Evolutionary conservation across 2,113 vertebrate genomes (phyloP).

Genomic region (human): DNA sequence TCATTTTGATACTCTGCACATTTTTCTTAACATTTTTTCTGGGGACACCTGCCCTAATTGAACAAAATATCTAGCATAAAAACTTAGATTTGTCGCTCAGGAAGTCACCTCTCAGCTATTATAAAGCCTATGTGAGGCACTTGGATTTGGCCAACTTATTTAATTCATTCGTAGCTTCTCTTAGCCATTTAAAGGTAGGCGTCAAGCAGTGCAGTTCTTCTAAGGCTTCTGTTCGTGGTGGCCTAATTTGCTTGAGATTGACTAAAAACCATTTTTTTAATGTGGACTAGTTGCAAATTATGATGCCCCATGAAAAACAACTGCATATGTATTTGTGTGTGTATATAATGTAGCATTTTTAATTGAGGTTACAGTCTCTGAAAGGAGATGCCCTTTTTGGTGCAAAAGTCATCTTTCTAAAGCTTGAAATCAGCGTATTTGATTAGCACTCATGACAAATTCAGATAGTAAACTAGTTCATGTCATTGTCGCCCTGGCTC

Average conservation of each 20-base stretch:
- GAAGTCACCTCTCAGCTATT: neutral
- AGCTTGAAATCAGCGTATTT: neutral
- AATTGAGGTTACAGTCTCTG: neutral
- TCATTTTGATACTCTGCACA: neutral
- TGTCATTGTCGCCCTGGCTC: neutral
- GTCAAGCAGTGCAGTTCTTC: neutral
- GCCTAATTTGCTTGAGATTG: neutral
- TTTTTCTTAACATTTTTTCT: neutral
- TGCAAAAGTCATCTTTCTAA: neutral
- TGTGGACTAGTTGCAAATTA: neutral
- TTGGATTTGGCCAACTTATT: conserved; percentile 1
- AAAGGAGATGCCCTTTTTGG: neutral
- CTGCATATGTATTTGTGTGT: neutral
- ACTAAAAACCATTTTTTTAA: neutral
- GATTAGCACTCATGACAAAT: neutral
- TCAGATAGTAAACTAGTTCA: neutral
- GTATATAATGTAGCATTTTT: neutral
- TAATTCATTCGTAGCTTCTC: neutral
- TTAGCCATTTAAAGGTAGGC: neutral
- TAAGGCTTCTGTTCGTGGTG: neutral
- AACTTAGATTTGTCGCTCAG: neutral
- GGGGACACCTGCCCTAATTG: neutral
- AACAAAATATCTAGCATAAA: neutral
- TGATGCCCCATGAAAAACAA: neutral
- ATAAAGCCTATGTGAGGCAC: conserved; percentile 16